Evolutionary conservation across 2,113 vertebrate species (phyloP).

Genomic region (Myrmecobius fasciatus): DNA sequence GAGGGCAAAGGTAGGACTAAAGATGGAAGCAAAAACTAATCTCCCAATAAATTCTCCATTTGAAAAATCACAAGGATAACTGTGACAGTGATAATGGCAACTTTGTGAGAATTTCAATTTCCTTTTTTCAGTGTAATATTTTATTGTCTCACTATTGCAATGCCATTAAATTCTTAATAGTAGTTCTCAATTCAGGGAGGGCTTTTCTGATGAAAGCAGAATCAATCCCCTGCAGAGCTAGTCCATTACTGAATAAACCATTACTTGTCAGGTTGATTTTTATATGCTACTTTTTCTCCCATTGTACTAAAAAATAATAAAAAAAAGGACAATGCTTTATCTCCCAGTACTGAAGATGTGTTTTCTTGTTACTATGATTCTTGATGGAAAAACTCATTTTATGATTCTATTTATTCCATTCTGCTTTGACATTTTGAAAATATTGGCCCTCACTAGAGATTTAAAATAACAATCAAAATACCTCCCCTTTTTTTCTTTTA

Average conservation of each 20-base stretch:
- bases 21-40: conserved; percentile 37
- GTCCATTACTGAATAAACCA: conserved; percentile 64
- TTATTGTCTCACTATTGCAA: conserved; percentile 12
- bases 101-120: conserved; percentile 42
- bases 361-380: conserved; percentile 36
- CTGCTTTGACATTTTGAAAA: conserved; percentile 44
- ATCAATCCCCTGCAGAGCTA: conserved; percentile 43
- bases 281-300: conserved; percentile 48
- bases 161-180: conserved; percentile 67
- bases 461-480: conserved; percentile 28
- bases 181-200: conserved; percentile 55
- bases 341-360: conserved; percentile 10
- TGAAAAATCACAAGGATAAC: not conserved
- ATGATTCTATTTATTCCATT: conserved; percentile 23
- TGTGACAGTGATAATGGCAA: conserved; percentile 16
- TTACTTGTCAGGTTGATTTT: conserved; percentile 67
- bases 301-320: conserved; percentile 34
- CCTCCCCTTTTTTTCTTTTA: not conserved
- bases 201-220: conserved; percentile 50
- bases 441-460: conserved; percentile 25
- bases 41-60: not conserved
- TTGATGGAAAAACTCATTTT: conserved; percentile 41
- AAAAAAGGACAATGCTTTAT: conserved; percentile 3
- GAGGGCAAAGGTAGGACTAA: conserved; percentile 24
- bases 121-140: conserved; percentile 30